Base-by-base conservation (phyloP, 2,888 invertebrate species). In the Deroplatys truncata region DNA sequence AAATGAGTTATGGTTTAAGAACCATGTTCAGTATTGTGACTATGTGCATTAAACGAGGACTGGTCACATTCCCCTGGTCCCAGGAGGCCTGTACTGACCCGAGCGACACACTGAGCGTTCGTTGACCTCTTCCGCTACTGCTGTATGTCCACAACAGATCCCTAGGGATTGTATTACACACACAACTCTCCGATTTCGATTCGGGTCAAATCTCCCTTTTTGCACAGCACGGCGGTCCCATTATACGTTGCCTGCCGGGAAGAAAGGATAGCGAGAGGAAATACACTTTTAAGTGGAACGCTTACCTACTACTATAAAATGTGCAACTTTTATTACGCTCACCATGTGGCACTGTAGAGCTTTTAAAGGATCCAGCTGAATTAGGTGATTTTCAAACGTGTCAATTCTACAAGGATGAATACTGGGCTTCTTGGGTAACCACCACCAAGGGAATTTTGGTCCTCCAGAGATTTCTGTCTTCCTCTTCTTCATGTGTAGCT, bases 51-150 rank as follows among this genome's bases (percentile, higher is more conserved):
- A 43, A 43, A 43, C 13, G 43, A 43, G 43, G 43, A 43, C 43
- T 82, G 29, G 86, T 82, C 72, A 86, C 31, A 29, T 86, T 82
- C 86, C n/a, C 85, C 29, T 20, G n/a, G 28, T 16, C 86, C 10
- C 28, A 16, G 28, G 35, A 15, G 86, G 56, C 86, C 56, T 72
- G 56, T 25, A 72, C 9, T 72, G 56, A 72, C 56, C 56, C 56
- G 56, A 72, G 20, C 56, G 86, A 86, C 85, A 86, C 56, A 86
- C n/a, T 49, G 20, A 28, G 86, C 86, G 86, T 86, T 86, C 86
- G 86, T 86, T 86, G 72, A 86, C 86, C 86, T 29, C 86, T 82
- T 4, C 56, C 56, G 29, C 82, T 28, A 28, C 43, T 25, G 20
- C 86, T 86, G 20, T 15, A 43, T 56, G 10, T 43, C 49, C 56